Evolutionary conservation across 2,888 invertebrate species (phyloP).

Genomic region (Eledona agricola): DNA sequence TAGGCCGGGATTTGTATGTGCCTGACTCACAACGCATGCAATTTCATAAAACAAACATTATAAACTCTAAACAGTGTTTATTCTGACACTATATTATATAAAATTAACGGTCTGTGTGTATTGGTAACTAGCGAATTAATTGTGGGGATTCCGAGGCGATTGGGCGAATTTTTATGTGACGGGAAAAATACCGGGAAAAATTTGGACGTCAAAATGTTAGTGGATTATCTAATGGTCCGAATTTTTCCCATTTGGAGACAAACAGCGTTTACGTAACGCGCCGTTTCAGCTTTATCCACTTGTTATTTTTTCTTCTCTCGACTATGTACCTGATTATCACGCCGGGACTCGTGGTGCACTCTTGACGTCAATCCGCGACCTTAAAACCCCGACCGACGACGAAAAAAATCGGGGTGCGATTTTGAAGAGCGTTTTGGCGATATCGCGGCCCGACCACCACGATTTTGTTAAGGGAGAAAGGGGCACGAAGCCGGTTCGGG

Average conservation of each 20-base stretch:
- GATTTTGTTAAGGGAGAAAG: neutral
- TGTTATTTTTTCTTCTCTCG: neutral
- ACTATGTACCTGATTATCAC: conserved; percentile 26
- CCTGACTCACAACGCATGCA: conserved; percentile 4
- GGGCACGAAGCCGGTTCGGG: conserved; percentile 23
- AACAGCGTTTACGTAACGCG: too few relatives aligned
- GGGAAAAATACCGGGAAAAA: too few relatives aligned
- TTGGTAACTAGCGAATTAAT: too few relatives aligned
- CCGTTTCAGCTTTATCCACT: neutral
- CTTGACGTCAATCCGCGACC: conserved; percentile 35
- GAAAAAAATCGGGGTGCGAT: conserved; percentile 12
- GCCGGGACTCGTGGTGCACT: conserved; percentile 28
- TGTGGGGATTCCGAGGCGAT: too few relatives aligned
- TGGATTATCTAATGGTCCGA: too few relatives aligned
- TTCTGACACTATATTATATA: too few relatives aligned
- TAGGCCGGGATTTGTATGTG: conserved; percentile 2
- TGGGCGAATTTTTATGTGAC: too few relatives aligned
- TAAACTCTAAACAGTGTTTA: too few relatives aligned
- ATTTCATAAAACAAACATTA: conserved; percentile 1
- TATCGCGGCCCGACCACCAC: neutral
- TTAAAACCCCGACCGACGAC: conserved; percentile 8
- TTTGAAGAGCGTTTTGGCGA: neutral
- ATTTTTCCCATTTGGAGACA: too few relatives aligned
- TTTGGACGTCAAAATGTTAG: too few relatives aligned
- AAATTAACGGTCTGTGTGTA: too few relatives aligned